Base-by-base conservation (phyloP, 2,797 vertebrate species). In the Bothrops alternatus region DNA sequence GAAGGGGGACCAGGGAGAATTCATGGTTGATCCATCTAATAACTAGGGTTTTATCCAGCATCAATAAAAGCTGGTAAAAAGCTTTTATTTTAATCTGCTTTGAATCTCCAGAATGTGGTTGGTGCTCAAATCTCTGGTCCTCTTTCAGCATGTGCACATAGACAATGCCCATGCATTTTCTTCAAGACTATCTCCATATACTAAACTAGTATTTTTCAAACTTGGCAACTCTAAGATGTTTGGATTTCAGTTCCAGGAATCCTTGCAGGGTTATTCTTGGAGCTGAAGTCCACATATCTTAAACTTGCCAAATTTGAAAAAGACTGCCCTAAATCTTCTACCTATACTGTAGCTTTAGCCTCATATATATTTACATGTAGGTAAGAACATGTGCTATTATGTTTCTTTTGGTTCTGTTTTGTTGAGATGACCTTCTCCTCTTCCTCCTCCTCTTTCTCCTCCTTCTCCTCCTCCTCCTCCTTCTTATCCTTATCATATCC, bases 121-220 rank as follows among this genome's bases (percentile, higher is more conserved):
- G 57, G 14, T 69, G 4, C 18, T 16, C 4, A 32, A 58, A 58
- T 94, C 93, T 94, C 90, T 90, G 55, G 13, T 85, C 90, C 16
- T 37, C 90, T 91, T 94, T 96, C 90, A 89, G 26, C 58, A 4
- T 88, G 85, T 6, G 61, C 61, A 65, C 78, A 28, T 60, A 69
- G 65, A 32, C n/a, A 16, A 32, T 20, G 16, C 69, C 32, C 28
- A 6, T 12, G 63, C 28, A 37, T 78, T 78, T 78, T 78, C 32
- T 78, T 78, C 32, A 78, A 42, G 32, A 20, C 32, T 37, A 78
- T 78, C 18, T 42, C 69, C 32, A 42, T 7, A 42, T 42, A 20
- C 18, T 78, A 42, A 78, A 20, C 32, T 32, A 78, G 7, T 20
- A 3, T 37, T 78, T 20, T 78, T 42, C 69, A 42, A 32, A 69